Conservation (phyloP, 2,113 vertebrate species). For the Terrapene triunguis region DNA sequence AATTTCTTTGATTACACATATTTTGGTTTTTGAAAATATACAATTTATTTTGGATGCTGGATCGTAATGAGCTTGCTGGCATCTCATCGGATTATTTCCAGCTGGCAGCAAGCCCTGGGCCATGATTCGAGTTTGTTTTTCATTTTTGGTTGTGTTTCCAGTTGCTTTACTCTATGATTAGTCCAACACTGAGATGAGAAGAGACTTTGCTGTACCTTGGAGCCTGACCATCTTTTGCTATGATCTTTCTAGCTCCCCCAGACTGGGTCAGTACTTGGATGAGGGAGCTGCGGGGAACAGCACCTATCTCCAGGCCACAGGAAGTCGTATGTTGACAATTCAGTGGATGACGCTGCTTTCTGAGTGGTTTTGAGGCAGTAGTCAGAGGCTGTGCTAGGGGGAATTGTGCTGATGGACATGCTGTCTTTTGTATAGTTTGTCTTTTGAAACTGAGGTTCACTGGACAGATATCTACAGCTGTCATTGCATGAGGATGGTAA, state of each 20-base stretch:
- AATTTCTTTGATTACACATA: slow-evolving; percentile 47
- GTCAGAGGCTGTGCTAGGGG: no score
- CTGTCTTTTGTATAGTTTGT: no score
- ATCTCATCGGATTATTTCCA: slow-evolving; percentile 8
- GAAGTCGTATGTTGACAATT: background rate
- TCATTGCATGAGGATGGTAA: fast-evolving
- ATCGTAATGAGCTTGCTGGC: slow-evolving; percentile 24
- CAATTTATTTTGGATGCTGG: background rate
- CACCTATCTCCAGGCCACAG: background rate
- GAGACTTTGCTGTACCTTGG: background rate
- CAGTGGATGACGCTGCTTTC: background rate
- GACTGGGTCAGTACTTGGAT: background rate
- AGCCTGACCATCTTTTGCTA: background rate
- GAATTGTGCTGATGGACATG: no score
- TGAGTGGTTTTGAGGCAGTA: no score
- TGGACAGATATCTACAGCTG: background rate
- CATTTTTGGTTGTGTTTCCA: background rate
- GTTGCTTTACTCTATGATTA: slow-evolving; percentile 20
- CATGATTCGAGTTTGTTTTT: background rate
- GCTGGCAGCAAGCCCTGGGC: background rate
- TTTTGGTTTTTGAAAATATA: slow-evolving; percentile 34
- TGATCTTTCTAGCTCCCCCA: background rate
- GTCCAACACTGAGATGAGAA: background rate
- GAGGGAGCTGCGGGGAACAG: background rate
- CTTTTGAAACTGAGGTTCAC: no score